Percentiles rank a stretch among this genome's conserved stretches.
phyloP scores from a whole-genome alignment of 2,113 vertebrate species.

The Chloropsis cyanopogon region DNA sequence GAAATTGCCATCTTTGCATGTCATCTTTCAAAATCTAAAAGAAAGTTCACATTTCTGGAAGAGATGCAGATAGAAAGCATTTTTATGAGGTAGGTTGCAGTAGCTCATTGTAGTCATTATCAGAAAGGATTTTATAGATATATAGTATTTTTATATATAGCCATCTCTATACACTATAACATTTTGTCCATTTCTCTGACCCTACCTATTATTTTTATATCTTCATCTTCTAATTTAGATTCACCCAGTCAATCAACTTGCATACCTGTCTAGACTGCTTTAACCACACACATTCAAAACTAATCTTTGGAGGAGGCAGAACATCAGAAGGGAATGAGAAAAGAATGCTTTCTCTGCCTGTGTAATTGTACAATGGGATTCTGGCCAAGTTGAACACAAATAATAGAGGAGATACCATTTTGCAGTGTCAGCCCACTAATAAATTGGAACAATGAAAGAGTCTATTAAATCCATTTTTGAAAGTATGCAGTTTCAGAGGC shows the following conservation, averaged over 20 bases:
- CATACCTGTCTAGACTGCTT: not conserved
- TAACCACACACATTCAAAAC: not conserved
- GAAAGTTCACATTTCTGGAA: not conserved
- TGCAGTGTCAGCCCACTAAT: conserved; percentile 24
- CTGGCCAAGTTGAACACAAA: not conserved
- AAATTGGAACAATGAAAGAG: conserved; percentile 17
- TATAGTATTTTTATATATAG: not conserved
- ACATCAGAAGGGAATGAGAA: not conserved
- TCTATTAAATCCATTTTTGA: conserved; percentile 36
- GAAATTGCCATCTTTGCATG: not conserved
- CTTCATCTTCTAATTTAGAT: conserved; percentile 14
- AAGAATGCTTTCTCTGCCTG: not conserved
- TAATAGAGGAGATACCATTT: conserved; percentile 1
- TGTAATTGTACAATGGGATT: not conserved
- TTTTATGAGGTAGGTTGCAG: conserved; percentile 1
- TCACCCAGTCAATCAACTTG: not conserved
- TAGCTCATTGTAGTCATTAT: not conserved
- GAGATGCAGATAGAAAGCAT: not conserved
- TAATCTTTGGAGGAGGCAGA: not conserved
- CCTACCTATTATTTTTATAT: conserved; percentile 1
- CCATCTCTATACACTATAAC: not conserved
- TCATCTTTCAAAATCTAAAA: not conserved
- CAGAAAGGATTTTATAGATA: not conserved
- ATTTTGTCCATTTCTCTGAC: not conserved
- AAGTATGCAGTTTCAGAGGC: not conserved